phyloP scores from a whole-genome alignment of 2,797 vertebrate species.

The Danio kyathit region DNA sequence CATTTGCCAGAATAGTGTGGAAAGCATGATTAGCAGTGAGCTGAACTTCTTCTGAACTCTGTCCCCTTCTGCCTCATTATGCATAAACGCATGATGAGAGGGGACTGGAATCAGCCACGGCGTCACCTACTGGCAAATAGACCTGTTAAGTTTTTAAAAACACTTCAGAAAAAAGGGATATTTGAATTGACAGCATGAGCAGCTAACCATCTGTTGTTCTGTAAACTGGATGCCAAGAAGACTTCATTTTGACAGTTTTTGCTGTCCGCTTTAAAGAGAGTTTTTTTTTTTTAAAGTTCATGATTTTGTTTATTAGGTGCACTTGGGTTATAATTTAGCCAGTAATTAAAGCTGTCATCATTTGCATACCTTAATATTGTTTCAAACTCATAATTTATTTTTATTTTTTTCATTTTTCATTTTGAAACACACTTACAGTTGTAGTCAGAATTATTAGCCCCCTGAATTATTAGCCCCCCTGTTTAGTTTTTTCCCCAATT shows the following conservation, averaged over 20 bases:
- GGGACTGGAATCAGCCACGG: constrained; percentile 69
- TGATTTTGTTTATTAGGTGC: too few relatives aligned
- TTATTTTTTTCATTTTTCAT: too few relatives aligned
- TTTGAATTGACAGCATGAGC: constrained; percentile 13
- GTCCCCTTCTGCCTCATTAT: constrained; percentile 21
- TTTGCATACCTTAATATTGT: too few relatives aligned
- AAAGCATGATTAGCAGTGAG: constrained; percentile 58
- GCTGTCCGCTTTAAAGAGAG: too few relatives aligned
- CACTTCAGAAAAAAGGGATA: not conserved
- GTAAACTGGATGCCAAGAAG: not conserved
- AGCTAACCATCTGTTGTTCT: not conserved
- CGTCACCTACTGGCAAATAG: constrained; percentile 69
- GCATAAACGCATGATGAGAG: constrained; percentile 40
- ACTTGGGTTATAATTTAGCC: too few relatives aligned
- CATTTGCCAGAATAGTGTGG: constrained; percentile 13
- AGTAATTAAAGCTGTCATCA: too few relatives aligned
- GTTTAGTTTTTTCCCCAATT: too few relatives aligned
- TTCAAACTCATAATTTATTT: too few relatives aligned
- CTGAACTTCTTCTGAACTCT: constrained; percentile 74
- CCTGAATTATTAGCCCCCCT: too few relatives aligned
- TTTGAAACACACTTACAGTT: too few relatives aligned
- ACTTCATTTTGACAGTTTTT: not conserved
- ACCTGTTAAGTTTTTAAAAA: constrained; percentile 13
- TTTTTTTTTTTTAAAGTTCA: too few relatives aligned
- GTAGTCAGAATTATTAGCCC: too few relatives aligned